Base-by-base conservation (phyloP, 2,113 vertebrate species). In the Motacilla tschutschensis region DNA sequence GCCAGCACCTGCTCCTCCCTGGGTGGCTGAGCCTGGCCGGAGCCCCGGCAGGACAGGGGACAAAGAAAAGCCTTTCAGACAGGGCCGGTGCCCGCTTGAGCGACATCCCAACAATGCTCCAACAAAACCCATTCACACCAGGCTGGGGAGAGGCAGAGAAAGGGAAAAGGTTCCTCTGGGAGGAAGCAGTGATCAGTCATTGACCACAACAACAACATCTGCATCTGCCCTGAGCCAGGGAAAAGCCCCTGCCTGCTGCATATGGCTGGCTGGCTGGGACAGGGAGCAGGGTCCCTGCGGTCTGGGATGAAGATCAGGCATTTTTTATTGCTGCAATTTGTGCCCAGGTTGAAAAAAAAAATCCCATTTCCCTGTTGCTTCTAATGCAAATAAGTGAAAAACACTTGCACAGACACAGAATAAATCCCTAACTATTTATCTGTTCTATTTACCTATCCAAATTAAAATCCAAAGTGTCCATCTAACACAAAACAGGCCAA, bases 1-100 rank as follows among this genome's bases (percentile, higher is more conserved):
- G 66, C 40, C 76, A 91, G 75, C 87, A 89, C 89, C 84, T 91
- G 80, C 90, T 85, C 77, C 93, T 94, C 63, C 77, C 75, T 88
- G 93, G 90, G 88, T 89, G 94, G 88, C 73, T 88, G 73, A 81
- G 70, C 51, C 72, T 75, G 72, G 85, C 89, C 15, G 2, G 62
- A 95, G 92, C 71, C 88, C 79, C 40, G 14, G 48, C 82, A 86
- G 82, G 80, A 78, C 71, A 87, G 25, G 0, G 8, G 73, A 95
- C 85, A 89, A 93, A 93, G 89, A 50, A 84, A 90, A 87, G 55
- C 69, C 57, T 87, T 89, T 89, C 70, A 84, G 82, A 53, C 0
- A 1, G 63, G 65, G 73, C 35, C 4, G 2, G 70, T 63, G 88
- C 54, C 88, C 0, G 67, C 65, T 10, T 86, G 80, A 91, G 88